Conservation (phyloP, 2,888 invertebrate genomes). For the Meta bourneti region DNA sequence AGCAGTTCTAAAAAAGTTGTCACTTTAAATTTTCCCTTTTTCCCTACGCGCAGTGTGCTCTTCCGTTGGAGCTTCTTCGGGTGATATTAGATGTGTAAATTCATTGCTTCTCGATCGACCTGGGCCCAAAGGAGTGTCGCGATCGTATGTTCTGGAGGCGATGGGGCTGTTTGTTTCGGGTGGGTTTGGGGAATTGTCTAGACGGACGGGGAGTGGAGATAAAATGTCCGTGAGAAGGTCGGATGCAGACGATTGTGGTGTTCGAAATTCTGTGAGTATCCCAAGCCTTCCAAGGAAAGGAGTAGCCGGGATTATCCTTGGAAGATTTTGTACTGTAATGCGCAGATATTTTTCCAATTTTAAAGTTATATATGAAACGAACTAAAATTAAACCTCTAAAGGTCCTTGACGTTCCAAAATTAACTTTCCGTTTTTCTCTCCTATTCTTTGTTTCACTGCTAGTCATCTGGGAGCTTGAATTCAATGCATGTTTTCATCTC, state of each 20-base stretch:
- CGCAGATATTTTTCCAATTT: too few relatives aligned
- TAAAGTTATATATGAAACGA: too few relatives aligned
- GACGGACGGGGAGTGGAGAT: not conserved
- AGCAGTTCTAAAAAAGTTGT: slow-evolving; percentile 69
- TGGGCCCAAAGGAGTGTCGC: not conserved
- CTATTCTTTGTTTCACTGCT: too few relatives aligned
- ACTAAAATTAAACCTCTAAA: too few relatives aligned
- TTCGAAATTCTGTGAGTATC: not conserved
- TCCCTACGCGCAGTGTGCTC: not conserved
- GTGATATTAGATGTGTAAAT: slow-evolving; percentile 43
- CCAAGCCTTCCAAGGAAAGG: too few relatives aligned
- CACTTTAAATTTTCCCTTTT: slow-evolving; percentile 72
- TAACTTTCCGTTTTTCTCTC: too few relatives aligned
- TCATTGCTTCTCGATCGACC: not conserved
- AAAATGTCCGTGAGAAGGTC: not conserved
- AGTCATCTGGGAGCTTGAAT: too few relatives aligned
- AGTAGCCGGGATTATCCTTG: too few relatives aligned
- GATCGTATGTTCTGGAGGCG: not conserved
- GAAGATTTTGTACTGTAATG: too few relatives aligned
- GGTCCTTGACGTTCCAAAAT: too few relatives aligned
- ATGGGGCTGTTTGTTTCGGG: slow-evolving; percentile 17
- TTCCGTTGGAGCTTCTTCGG: slow-evolving; percentile 1
- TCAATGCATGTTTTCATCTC: too few relatives aligned
- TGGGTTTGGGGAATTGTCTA: not conserved
- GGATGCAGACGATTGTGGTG: not conserved